A percentile compares a stretch with the other conserved stretches of the same genome.
phyloP scores from a whole-genome alignment of 2,888 invertebrate species.

The Chymomyza caudatula region DNA sequence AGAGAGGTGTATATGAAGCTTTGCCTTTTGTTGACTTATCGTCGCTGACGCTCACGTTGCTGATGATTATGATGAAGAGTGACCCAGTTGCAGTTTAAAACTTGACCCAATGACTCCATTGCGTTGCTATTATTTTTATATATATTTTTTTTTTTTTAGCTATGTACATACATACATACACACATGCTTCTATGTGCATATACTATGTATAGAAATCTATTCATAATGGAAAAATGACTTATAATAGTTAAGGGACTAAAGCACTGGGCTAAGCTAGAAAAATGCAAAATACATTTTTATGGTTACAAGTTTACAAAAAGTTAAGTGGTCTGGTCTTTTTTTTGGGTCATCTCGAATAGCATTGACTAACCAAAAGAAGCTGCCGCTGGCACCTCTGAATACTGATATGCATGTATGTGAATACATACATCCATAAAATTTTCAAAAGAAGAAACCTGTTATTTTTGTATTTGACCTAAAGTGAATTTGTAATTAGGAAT shows the following conservation, averaged over 20 bases:
- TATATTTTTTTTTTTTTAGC: conserved; percentile 33
- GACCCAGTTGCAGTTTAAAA: conserved; percentile 74
- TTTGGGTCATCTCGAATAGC: conserved; percentile 29
- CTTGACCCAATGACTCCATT: conserved; percentile 76
- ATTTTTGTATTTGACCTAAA: conserved; percentile 36
- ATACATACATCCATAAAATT: background rate
- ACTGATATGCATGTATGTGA: conserved; percentile 34
- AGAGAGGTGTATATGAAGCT: conserved; percentile 10
- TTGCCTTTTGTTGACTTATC: conserved; percentile 23
- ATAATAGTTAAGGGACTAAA: conserved; percentile 36
- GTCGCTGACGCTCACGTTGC: conserved; percentile 21
- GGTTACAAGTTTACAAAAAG: conserved; percentile 28
- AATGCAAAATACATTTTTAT: conserved; percentile 35
- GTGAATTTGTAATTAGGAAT: conserved; percentile 34
- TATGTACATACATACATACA: background rate
- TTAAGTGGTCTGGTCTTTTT: conserved; percentile 12
- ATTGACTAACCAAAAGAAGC: conserved; percentile 18
- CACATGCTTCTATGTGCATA: conserved; percentile 36
- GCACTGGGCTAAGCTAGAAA: background rate
- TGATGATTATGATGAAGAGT: conserved; percentile 52
- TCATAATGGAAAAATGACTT: conserved; percentile 45
- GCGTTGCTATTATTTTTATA: conserved; percentile 50
- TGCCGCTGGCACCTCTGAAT: conserved; percentile 16
- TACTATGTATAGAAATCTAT: conserved; percentile 31
- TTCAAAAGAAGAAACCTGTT: conserved; percentile 14